phyloP scores from a whole-genome alignment of 2,888 invertebrate genomes.

The Euzetes globulus region DNA sequence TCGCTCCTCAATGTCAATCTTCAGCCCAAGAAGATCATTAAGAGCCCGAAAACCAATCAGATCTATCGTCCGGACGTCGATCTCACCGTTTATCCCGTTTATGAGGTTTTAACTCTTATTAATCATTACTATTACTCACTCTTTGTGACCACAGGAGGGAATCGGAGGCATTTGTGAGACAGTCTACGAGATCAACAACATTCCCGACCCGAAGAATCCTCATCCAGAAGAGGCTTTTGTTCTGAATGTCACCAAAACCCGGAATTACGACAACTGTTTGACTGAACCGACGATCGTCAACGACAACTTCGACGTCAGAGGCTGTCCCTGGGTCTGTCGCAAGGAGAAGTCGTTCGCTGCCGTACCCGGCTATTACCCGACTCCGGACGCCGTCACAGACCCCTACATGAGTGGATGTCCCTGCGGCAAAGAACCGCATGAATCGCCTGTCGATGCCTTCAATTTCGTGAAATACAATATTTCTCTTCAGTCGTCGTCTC shows the following conservation, averaged over 20 bases:
- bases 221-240: constrained; percentile 33
- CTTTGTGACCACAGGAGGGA: too few species aligned
- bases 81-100: constrained; percentile 29
- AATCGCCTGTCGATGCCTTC: constrained; percentile 40
- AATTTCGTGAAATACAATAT: constrained; percentile 39
- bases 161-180: constrained; percentile 43
- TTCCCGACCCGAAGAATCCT: constrained; percentile 36
- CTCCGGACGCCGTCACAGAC: constrained; percentile 33
- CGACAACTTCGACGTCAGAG: constrained; percentile 41
- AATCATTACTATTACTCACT: background rate
- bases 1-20: constrained; percentile 46
- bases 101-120: constrained; percentile 11
- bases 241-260: constrained; percentile 43
- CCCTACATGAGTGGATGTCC: constrained; percentile 21
- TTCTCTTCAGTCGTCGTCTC: background rate
- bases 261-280: constrained; percentile 44
- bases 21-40: constrained; percentile 40
- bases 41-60: constrained; percentile 6
- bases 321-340: constrained; percentile 31
- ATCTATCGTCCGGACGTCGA: background rate
- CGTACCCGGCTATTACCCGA: constrained; percentile 36
- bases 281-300: constrained; percentile 41
- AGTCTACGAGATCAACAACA: constrained; percentile 40
- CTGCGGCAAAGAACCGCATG: constrained; percentile 37
- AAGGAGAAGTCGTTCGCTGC: constrained; percentile 26